Conservation (phyloP, 2,888 invertebrate genomes). For the Argyra leucocephala region DNA sequence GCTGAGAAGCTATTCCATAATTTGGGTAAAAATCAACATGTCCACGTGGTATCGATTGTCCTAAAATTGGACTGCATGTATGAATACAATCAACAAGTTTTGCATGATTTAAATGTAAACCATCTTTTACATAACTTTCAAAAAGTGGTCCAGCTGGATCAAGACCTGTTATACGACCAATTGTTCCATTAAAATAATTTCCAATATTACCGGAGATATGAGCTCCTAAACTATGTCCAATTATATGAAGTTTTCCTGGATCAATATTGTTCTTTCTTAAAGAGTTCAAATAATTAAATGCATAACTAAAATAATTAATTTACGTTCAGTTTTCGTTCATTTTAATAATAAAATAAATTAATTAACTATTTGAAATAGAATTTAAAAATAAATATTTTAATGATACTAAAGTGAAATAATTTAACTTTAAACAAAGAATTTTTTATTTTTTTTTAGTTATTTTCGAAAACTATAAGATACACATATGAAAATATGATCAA, state of each 20-base stretch:
- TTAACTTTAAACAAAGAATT: no score
- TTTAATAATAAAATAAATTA: no score
- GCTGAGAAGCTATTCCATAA: constrained; percentile 35
- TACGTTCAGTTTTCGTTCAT: no score
- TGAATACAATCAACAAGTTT: constrained; percentile 41
- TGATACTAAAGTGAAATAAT: no score
- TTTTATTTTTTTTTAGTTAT: no score
- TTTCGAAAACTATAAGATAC: no score
- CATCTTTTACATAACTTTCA: constrained; percentile 30
- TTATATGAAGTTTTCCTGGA: constrained; percentile 31
- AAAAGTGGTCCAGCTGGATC: constrained; percentile 43
- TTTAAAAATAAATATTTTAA: no score
- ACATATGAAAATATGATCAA: no score
- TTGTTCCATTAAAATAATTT: constrained; percentile 33
- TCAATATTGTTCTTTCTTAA: constrained; percentile 27
- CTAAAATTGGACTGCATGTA: constrained; percentile 38
- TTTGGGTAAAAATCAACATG: constrained; percentile 41
- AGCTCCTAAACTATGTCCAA: constrained; percentile 41
- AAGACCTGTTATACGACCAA: constrained; percentile 36
- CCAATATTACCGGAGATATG: constrained; percentile 39
- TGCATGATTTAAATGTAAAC: constrained; percentile 31
- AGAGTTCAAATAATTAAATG: no score
- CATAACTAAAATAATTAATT: no score
- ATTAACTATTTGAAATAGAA: no score
- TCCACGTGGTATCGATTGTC: constrained; percentile 37